Percentiles rank a stretch among this genome's conserved stretches.
Conservation (phyloP, 2,888 invertebrate genomes). For the Epirrhoe alternata region DNA sequence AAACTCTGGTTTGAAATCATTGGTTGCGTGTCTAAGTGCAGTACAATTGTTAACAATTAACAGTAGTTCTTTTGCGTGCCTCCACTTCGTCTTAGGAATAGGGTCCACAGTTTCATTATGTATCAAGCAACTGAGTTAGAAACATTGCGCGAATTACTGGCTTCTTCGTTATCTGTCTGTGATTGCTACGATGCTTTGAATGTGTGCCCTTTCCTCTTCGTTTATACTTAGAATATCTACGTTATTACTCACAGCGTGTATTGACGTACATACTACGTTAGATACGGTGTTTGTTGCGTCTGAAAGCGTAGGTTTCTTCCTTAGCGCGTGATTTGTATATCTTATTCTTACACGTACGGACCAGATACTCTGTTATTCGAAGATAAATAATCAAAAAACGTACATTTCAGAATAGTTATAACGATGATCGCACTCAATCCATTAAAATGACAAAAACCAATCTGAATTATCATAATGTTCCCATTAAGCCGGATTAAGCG, state of each 20-base stretch:
- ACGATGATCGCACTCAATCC: constrained; percentile 41
- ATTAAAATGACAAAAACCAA: constrained; percentile 50
- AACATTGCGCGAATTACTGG: constrained; percentile 29
- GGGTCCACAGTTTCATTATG: constrained; percentile 66
- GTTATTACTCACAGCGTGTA: constrained; percentile 57
- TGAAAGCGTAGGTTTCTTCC: constrained; percentile 62
- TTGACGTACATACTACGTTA: constrained; percentile 64
- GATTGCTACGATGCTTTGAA: constrained; percentile 27
- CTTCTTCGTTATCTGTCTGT: constrained; percentile 21
- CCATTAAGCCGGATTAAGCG: constrained; percentile 48
- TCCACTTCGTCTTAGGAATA: constrained; percentile 73
- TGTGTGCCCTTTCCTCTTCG: constrained; percentile 37
- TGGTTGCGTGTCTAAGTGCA: constrained; percentile 78
- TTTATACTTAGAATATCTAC: constrained; percentile 45
- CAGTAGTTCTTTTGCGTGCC: constrained; percentile 80
- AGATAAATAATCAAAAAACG: constrained; percentile 29
- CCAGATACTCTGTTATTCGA: constrained; percentile 29
- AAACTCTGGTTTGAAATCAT: constrained; percentile 65
- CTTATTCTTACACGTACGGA: constrained; percentile 37
- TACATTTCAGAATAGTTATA: constrained; percentile 38
- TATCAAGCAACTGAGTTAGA: constrained; percentile 41
- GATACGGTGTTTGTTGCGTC: constrained; percentile 58
- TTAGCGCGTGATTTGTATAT: constrained; percentile 58
- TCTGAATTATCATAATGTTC: constrained; percentile 50
- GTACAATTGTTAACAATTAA: constrained; percentile 81